phyloP scores from a whole-genome alignment of 2,888 invertebrate genomes.

The Drosophila paramelanica region DNA sequence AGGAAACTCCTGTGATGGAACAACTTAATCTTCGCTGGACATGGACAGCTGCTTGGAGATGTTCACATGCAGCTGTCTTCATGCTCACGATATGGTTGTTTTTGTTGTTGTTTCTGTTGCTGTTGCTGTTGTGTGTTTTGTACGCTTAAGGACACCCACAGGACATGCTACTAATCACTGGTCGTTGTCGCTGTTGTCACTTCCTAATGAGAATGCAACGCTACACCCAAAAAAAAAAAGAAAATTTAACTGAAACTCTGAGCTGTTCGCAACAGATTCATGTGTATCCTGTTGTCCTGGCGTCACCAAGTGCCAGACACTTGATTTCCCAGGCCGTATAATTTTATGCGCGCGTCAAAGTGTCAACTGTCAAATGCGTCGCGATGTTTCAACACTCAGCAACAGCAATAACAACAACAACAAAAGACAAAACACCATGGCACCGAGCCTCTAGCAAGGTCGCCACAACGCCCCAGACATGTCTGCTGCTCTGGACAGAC shows the following conservation, averaged over 20 bases:
- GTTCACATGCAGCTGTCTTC: conserved; percentile 47
- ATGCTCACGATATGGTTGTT: conserved; percentile 46
- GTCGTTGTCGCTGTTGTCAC: conserved; percentile 62
- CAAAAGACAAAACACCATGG: not conserved
- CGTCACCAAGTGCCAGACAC: conserved; percentile 69
- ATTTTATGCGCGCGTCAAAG: conserved; percentile 73
- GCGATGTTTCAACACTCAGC: conserved; percentile 62
- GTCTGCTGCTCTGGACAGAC: conserved; percentile 53
- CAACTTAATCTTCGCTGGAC: conserved; percentile 62
- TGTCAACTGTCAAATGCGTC: conserved; percentile 71
- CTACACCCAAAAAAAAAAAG: conserved; percentile 57
- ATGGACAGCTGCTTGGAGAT: conserved; percentile 49
- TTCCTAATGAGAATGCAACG: conserved; percentile 76
- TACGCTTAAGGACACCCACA: conserved; percentile 60
- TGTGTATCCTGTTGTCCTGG: conserved; percentile 57
- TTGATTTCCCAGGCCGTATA: conserved; percentile 69
- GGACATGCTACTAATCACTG: conserved; percentile 67
- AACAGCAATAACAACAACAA: not conserved
- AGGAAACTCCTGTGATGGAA: conserved; percentile 28
- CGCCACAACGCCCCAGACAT: conserved; percentile 31
- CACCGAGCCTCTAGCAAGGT: conserved; percentile 45
- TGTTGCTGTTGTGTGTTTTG: conserved; percentile 43
- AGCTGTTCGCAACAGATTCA: conserved; percentile 24
- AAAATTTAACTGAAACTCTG: conserved; percentile 9
- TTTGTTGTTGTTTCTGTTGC: no score